phyloP scores from a whole-genome alignment of 2,113 vertebrate genomes.

The Chelonoidis abingdonii region DNA sequence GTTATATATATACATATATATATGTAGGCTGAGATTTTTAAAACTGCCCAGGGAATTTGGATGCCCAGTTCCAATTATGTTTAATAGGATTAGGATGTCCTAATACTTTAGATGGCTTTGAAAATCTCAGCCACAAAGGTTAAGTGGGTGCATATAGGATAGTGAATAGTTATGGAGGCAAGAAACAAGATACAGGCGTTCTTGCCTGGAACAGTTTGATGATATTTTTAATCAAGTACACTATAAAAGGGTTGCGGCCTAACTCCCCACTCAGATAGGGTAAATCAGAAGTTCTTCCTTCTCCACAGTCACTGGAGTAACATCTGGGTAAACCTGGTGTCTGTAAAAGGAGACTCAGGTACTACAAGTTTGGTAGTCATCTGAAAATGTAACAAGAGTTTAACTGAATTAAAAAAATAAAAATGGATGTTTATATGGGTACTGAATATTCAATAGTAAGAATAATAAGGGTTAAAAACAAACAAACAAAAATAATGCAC shows the following conservation, averaged over 20 bases:
- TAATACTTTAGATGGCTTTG: not conserved
- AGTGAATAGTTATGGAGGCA: not conserved
- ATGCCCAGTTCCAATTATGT: not conserved
- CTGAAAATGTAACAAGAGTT: not conserved
- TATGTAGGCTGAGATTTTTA: too few species aligned
- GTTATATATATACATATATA: not conserved
- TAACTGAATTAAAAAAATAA: not conserved
- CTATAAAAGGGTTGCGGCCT: not conserved
- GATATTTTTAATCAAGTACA: not conserved
- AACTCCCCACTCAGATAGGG: not conserved
- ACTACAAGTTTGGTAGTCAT: not conserved
- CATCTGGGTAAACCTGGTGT: not conserved
- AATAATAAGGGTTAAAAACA: not conserved
- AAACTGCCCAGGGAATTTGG: too few species aligned
- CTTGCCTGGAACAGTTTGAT: not conserved
- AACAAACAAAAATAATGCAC: not conserved
- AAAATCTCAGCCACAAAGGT: not conserved
- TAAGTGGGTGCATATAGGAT: not conserved
- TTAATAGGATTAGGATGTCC: not conserved
- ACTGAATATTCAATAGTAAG: not conserved
- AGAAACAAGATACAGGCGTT: not conserved
- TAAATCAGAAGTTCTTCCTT: not conserved
- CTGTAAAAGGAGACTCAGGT: not conserved
- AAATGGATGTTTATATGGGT: not conserved
- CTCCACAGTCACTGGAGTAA: not conserved